A percentile compares a stretch with the other conserved stretches of the same genome.
phyloP scores from a whole-genome alignment of 2,113 vertebrate species.

The Malaclemys terrapin region DNA sequence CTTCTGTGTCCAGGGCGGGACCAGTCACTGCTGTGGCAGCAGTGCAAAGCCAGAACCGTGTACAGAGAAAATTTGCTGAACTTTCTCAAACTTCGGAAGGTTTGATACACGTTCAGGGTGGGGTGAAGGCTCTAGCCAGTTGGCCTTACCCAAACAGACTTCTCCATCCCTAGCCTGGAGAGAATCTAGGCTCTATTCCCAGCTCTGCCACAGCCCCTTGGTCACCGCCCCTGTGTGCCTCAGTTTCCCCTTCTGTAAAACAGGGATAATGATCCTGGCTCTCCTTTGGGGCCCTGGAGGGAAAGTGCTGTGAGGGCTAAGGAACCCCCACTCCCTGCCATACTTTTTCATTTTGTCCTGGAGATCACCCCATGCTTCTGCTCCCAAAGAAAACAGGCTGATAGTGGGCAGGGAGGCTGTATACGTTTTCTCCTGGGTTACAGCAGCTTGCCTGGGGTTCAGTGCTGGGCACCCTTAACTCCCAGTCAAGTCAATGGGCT shows the following conservation, averaged over 20 bases:
- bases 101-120: background rate
- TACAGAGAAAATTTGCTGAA: background rate
- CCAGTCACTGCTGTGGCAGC: too few relatives aligned
- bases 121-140: background rate
- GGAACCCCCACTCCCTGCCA: background rate
- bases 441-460: background rate
- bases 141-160: background rate
- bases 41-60: background rate
- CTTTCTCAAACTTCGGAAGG: background rate
- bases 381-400: background rate
- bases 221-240: too few relatives aligned
- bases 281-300: background rate
- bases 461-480: background rate
- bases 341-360: background rate
- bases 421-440: background rate
- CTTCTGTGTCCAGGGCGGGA: too few relatives aligned
- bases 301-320: background rate
- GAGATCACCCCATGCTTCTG: background rate
- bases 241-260: background rate
- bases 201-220: background rate
- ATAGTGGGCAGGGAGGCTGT: background rate
- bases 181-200: background rate
- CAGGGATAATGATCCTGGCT: background rate
- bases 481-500: background rate
- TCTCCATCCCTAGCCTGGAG: background rate